Percentiles rank a stretch among this genome's conserved stretches.
phyloP scores from a whole-genome alignment of 1,140 invertebrate genomes.

The Eumaeus atala region DNA sequence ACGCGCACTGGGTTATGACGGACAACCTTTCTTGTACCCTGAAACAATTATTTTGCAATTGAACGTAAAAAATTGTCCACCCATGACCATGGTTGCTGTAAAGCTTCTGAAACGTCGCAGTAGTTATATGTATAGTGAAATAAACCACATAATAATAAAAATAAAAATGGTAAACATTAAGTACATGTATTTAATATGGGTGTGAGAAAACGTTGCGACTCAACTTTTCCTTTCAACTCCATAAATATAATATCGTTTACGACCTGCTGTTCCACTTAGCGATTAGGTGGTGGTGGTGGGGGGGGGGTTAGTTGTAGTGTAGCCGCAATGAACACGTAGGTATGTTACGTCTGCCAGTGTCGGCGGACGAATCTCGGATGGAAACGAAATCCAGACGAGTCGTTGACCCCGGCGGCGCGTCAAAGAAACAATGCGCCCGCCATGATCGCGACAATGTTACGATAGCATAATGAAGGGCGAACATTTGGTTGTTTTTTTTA shows the following conservation, averaged over 20 bases:
- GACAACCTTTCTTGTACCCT: no score
- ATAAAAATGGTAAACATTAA: not conserved
- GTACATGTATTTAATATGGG: not conserved
- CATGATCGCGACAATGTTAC: constrained; percentile 36
- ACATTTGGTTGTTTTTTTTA: constrained; percentile 20
- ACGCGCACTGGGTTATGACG: no score
- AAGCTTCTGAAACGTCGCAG: no score
- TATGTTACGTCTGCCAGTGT: constrained; percentile 14
- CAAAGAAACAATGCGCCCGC: constrained; percentile 60
- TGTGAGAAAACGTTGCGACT: not conserved
- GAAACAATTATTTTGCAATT: no score
- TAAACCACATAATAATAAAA: no score
- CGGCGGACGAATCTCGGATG: constrained; percentile 44
- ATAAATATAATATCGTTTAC: no score
- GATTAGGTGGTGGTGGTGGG: no score
- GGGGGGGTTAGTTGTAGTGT: not conserved
- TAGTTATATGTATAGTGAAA: no score
- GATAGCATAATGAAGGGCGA: constrained; percentile 29
- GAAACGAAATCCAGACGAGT: constrained; percentile 67
- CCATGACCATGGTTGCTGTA: no score
- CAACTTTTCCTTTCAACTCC: no score
- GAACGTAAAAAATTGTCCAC: no score
- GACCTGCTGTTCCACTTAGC: no score
- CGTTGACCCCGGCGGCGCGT: constrained; percentile 58
- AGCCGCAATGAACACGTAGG: not conserved